A percentile compares a stretch with the other conserved stretches of the same genome.
These are phyloP conservation scores for Microctonus hyperodae DNA, from an alignment of 2,888 invertebrate species.

Conservation along the genomic window DNA sequence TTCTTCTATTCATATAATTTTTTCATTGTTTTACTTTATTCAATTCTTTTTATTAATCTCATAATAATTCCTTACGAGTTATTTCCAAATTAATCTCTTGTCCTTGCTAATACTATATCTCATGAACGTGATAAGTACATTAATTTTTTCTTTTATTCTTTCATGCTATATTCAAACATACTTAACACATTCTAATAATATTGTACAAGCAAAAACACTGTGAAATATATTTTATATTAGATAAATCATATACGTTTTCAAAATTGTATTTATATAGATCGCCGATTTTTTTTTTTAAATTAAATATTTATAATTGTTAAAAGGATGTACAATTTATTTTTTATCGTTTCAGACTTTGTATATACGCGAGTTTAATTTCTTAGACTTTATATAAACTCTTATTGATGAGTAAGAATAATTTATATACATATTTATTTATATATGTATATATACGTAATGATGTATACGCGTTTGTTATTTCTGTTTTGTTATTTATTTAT, in stretches of 20 bases:
- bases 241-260: neutral
- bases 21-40: neutral
- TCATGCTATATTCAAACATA: neutral
- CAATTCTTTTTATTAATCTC: neutral
- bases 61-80: neutral
- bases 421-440: neutral
- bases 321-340: neutral
- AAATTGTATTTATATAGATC: neutral
- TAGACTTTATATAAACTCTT: neutral
- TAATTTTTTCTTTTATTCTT: neutral
- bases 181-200: neutral
- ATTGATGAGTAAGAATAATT: neutral
- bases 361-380: neutral
- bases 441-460: neutral
- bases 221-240: neutral
- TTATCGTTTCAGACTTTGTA: neutral
- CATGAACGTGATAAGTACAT: neutral
- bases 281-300: neutral
- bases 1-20: neutral
- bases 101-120: neutral
- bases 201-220: neutral
- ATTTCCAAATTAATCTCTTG: slow-evolving; percentile 10
- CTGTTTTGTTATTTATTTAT: neutral
- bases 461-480: neutral
- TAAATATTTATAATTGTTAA: neutral